Percentiles rank a stretch among this genome's conserved stretches.
Evolutionary conservation across 37 sponge, comb jelly and placozoan genomes (phyloP).

Genomic region (Beroe ovata): DNA sequence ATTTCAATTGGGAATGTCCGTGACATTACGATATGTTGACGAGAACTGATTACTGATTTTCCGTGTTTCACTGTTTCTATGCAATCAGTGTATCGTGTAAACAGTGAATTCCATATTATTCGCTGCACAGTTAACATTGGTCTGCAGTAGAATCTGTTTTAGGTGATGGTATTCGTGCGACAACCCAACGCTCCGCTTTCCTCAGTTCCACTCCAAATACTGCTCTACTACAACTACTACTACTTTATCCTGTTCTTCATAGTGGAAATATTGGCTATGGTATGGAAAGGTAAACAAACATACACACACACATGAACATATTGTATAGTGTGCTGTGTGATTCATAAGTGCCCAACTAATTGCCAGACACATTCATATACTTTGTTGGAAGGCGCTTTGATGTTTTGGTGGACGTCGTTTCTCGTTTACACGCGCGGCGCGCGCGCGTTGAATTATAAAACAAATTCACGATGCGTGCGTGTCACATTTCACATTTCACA

Average conservation of each 20-base stretch:
- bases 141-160: no score
- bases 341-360: no score
- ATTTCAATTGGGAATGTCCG: no score
- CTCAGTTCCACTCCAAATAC: constrained; percentile 53
- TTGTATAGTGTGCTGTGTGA: no score
- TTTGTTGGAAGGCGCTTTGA: not conserved
- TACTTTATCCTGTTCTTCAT: constrained; percentile 32
- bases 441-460: not conserved
- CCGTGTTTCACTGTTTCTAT: no score
- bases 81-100: no score
- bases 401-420: not conserved
- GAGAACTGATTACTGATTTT: no score
- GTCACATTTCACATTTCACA: not conserved
- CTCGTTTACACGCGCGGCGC: not conserved
- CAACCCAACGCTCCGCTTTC: constrained; percentile 33
- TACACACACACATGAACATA: no score
- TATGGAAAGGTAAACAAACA: constrained; percentile 63
- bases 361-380: no score
- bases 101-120: no score
- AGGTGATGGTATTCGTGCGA: constrained; percentile 10
- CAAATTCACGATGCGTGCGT: not conserved
- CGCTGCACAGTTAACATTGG: no score
- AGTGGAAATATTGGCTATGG: constrained; percentile 62
- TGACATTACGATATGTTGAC: no score
- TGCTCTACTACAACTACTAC: constrained; percentile 63